These are phyloP conservation scores for Idaea biselata DNA, from an alignment of 2,888 invertebrate species.

Conservation along the genomic window DNA sequence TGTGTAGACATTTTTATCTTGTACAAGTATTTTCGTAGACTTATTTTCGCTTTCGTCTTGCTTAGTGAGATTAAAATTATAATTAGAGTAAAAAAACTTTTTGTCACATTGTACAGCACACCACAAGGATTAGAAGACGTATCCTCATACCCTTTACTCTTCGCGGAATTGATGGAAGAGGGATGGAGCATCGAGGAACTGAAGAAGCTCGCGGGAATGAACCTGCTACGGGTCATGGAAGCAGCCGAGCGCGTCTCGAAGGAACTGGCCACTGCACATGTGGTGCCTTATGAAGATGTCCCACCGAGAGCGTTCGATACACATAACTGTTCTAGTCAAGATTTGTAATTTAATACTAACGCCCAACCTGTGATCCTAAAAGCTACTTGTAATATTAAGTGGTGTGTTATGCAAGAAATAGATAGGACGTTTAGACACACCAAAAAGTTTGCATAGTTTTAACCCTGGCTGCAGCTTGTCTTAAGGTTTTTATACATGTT, in stretches of 20 bases:
- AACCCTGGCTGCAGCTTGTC: no score
- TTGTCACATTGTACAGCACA: slow-evolving; percentile 77
- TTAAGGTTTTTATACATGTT: no score
- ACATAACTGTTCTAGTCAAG: slow-evolving; percentile 84
- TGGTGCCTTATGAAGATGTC: slow-evolving; percentile 87
- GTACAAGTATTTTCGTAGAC: no score
- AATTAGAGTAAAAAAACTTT: no score
- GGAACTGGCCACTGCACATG: slow-evolving; percentile 85
- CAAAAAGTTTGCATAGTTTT: no score
- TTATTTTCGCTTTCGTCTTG: no score
- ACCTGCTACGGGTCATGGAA: slow-evolving; percentile 86
- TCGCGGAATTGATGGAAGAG: slow-evolving; percentile 88
- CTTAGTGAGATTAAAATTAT: no score
- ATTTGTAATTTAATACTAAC: slow-evolving; percentile 52
- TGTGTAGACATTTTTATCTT: no score
- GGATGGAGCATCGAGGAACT: slow-evolving; percentile 91
- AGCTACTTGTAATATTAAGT: slow-evolving; percentile 9
- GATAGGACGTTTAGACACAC: not conserved
- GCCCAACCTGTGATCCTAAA: slow-evolving; percentile 1
- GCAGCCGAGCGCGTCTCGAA: slow-evolving; percentile 87
- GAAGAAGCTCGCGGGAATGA: slow-evolving; percentile 88
- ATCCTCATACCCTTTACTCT: slow-evolving; percentile 88
- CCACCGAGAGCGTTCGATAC: slow-evolving; percentile 80
- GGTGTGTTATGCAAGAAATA: slow-evolving; percentile 1
- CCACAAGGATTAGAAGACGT: slow-evolving; percentile 91